A percentile compares a stretch with the other conserved stretches of the same genome.
These are phyloP conservation scores for Streptopelia turtur DNA, from an alignment of 2,797 vertebrate genomes.

Conservation along the genomic window DNA sequence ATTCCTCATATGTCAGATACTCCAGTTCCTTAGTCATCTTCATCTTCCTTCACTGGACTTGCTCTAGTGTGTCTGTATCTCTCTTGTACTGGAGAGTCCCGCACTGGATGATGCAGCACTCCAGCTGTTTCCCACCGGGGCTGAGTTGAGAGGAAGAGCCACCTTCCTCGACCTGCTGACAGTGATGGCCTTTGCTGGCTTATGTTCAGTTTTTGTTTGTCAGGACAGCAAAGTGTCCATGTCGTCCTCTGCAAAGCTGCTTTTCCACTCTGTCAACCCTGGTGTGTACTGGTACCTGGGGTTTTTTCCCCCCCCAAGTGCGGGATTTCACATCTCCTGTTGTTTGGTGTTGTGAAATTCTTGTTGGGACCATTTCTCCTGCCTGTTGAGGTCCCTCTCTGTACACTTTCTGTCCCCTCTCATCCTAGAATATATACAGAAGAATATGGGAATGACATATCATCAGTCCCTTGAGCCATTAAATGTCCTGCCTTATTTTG, in stretches of 20 bases:
- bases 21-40: not conserved
- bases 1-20: not conserved
- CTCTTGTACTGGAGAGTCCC: not conserved
- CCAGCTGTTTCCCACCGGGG: not conserved
- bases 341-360: not conserved
- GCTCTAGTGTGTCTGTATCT: not conserved
- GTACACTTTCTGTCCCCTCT: not conserved
- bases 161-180: accelerated
- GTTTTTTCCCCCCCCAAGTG: not conserved
- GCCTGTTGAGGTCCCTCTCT: not conserved
- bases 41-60: not conserved
- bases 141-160: not conserved
- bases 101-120: not conserved
- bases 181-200: not conserved
- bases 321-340: not conserved
- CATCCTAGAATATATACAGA: not conserved
- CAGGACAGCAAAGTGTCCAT: not conserved
- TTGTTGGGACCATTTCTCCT: not conserved
- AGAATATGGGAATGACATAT: not conserved
- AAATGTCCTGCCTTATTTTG: not conserved
- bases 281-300: not conserved
- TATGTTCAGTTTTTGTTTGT: not conserved
- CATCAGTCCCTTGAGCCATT: not conserved
- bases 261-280: not conserved
- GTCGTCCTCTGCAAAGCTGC: not conserved